phyloP scores from a whole-genome alignment of 2,113 vertebrate genomes.

The Anhinga rufa region DNA sequence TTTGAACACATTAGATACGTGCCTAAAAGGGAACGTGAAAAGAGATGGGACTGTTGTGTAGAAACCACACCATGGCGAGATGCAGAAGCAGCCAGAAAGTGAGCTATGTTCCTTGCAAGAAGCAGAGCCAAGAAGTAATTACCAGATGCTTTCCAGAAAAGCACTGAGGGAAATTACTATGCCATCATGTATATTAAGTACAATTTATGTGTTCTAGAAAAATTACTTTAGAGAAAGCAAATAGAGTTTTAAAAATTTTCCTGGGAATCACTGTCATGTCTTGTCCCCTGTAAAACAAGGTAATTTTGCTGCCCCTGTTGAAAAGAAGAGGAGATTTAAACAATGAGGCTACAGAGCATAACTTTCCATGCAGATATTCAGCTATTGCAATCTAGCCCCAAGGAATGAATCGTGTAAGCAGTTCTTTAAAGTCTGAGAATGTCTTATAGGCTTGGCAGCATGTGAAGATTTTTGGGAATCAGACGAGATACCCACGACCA shows the following conservation, averaged over 20 bases:
- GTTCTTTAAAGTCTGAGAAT: background rate
- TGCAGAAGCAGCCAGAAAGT: background rate
- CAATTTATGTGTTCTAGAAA: background rate
- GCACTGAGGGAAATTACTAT: background rate
- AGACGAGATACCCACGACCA: background rate
- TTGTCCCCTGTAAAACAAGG: background rate
- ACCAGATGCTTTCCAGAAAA: background rate
- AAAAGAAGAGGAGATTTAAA: background rate
- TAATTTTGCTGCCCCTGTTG: background rate
- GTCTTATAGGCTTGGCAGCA: background rate
- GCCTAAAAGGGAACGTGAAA: background rate
- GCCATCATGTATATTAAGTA: background rate
- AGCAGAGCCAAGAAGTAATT: background rate
- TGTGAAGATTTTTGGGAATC: background rate
- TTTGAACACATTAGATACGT: background rate
- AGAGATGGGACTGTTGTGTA: background rate
- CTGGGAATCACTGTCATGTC: background rate
- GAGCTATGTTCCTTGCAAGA: background rate
- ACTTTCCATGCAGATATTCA: background rate
- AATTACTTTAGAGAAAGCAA: background rate
- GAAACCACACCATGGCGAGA: background rate
- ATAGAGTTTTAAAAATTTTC: background rate
- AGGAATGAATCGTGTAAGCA: background rate
- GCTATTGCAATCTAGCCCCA: background rate
- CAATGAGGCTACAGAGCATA: background rate